Conservation (phyloP, 1,140 invertebrate genomes). For the Ganaspis sp. region DNA sequence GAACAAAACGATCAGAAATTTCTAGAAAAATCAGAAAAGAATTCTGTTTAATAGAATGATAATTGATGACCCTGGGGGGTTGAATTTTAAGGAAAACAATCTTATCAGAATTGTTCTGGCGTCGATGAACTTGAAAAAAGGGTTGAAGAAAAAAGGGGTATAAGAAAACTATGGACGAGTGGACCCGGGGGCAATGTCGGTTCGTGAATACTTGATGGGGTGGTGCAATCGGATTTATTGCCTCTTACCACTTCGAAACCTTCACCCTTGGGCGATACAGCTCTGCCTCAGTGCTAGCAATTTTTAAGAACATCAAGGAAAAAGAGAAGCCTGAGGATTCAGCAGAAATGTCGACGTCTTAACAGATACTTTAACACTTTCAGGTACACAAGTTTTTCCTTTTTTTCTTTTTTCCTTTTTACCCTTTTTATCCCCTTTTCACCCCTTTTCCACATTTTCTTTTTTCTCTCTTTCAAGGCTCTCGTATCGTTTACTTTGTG, state of each 20-base stretch:
- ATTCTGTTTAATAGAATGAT: background rate
- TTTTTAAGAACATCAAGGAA: background rate
- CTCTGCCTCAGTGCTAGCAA: background rate
- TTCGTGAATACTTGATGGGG: conserved; percentile 16
- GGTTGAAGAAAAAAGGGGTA: background rate
- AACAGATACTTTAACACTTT: too few relatives aligned
- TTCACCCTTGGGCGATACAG: background rate
- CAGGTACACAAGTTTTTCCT: too few relatives aligned
- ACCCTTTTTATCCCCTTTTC: too few relatives aligned
- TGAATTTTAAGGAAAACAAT: background rate
- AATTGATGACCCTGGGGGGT: background rate
- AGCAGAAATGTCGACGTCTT: background rate
- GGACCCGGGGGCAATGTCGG: conserved; percentile 1
- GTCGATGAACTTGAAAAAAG: background rate
- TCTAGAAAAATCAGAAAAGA: too few relatives aligned
- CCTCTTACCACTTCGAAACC: background rate
- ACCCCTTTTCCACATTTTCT: too few relatives aligned
- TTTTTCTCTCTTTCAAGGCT: too few relatives aligned
- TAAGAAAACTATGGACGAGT: conserved; percentile 7
- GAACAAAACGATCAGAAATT: too few relatives aligned
- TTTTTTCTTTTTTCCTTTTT: too few relatives aligned
- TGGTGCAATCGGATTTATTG: conserved; percentile 21
- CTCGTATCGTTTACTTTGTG: too few relatives aligned
- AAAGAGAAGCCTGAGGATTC: background rate
- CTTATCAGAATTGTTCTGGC: background rate